Evolutionary conservation across 2,888 invertebrate species (phyloP).

Genomic region (Diadromus collaris): DNA sequence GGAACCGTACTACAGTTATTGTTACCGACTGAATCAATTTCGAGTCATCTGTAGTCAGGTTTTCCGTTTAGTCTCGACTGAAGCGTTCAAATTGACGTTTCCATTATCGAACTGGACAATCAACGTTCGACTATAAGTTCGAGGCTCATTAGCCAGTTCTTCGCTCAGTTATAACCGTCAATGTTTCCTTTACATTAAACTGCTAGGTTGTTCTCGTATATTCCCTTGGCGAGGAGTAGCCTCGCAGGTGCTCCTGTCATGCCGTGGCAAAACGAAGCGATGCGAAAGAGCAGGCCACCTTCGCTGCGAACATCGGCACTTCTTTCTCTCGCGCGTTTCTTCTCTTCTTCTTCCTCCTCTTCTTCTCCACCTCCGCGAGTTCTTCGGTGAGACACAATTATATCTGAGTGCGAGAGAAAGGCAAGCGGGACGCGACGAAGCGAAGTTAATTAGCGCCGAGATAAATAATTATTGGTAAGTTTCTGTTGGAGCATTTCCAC

Average conservation of each 20-base stretch:
- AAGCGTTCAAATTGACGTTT: background rate
- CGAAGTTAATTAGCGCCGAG: slow-evolving; percentile 67
- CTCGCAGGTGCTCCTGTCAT: slow-evolving; percentile 50
- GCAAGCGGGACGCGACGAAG: slow-evolving; percentile 68
- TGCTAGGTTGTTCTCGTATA: slow-evolving; percentile 26
- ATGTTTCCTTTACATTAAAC: slow-evolving; percentile 25
- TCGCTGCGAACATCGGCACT: slow-evolving; percentile 30
- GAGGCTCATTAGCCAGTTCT: slow-evolving; percentile 8
- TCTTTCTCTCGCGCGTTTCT: slow-evolving; percentile 17
- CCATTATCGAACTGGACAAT: background rate
- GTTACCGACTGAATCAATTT: background rate
- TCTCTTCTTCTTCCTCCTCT: slow-evolving; percentile 26
- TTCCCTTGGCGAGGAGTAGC: slow-evolving; percentile 31
- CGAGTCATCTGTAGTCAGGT: background rate
- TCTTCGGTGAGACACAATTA: slow-evolving; percentile 45
- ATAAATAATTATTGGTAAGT: slow-evolving; percentile 64
- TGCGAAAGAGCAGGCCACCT: slow-evolving; percentile 15
- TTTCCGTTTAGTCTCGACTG: background rate
- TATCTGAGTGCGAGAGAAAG: slow-evolving; percentile 44
- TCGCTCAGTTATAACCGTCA: slow-evolving; percentile 4
- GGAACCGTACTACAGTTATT: background rate
- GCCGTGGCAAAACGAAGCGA: slow-evolving; percentile 40
- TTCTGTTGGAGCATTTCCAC: slow-evolving; percentile 46
- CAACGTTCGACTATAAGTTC: background rate
- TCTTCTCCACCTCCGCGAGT: slow-evolving; percentile 1